These are phyloP conservation scores for Ametastegia equiseti DNA, from an alignment of 2,888 invertebrate genomes.

Conservation along the genomic window DNA sequence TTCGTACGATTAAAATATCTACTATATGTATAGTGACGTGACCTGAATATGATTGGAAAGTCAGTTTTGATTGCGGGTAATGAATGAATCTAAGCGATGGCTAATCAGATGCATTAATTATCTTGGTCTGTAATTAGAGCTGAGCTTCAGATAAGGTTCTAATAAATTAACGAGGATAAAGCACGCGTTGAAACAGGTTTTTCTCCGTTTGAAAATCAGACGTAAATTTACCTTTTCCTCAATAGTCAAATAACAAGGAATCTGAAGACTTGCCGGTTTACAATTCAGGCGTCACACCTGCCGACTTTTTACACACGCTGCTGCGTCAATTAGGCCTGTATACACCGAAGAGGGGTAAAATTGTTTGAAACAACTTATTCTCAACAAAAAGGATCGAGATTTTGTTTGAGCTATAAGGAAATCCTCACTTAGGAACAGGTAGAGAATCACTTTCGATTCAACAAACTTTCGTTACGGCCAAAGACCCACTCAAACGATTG, in stretches of 20 bases:
- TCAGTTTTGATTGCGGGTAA: conserved; percentile 31
- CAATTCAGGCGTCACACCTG: conserved; percentile 4
- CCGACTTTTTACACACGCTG: conserved; percentile 21
- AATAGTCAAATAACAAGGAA: background rate
- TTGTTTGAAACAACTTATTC: background rate
- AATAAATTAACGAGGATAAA: conserved; percentile 23
- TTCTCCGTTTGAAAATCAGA: background rate
- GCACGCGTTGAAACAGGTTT: conserved; percentile 9
- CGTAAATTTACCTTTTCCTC: background rate
- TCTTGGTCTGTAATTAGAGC: conserved; percentile 11
- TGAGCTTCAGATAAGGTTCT: conserved; percentile 7
- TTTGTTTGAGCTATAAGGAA: conserved; percentile 6
- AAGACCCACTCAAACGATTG: background rate
- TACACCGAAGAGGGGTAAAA: background rate
- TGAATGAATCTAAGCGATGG: conserved; percentile 21
- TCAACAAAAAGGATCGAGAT: background rate
- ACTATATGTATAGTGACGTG: conserved; percentile 3
- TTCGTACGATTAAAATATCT: conserved; percentile 24
- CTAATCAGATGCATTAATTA: conserved; percentile 25
- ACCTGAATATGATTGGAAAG: conserved; percentile 33
- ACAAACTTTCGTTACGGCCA: conserved; percentile 1
- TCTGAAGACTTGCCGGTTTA: background rate
- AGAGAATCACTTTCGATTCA: conserved; percentile 4
- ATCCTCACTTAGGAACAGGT: background rate
- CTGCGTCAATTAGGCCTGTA: conserved; percentile 23